phyloP scores from a whole-genome alignment of 2,888 invertebrate species.

The Phengaris arion region DNA sequence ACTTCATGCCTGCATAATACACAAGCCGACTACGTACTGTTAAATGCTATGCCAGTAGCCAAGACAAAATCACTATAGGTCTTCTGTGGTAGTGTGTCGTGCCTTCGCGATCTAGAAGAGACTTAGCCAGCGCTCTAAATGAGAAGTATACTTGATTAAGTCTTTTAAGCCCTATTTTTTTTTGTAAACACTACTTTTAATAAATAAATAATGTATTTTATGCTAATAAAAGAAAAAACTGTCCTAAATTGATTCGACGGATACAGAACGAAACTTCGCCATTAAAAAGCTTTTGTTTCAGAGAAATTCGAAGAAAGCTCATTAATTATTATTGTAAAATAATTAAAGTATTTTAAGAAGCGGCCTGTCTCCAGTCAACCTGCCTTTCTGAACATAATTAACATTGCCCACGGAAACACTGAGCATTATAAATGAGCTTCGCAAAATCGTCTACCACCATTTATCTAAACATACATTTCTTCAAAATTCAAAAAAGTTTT shows the following conservation, averaged over 20 bases:
- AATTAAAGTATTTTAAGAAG: constrained; percentile 61
- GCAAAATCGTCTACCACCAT: constrained; percentile 28
- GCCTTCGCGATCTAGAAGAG: too few species aligned
- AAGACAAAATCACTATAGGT: not conserved
- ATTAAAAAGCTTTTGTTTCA: constrained; percentile 29
- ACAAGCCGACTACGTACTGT: not conserved
- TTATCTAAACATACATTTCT: constrained; percentile 22
- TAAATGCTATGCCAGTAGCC: not conserved
- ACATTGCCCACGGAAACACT: constrained; percentile 58
- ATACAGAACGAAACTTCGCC: constrained; percentile 1
- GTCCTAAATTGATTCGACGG: constrained; percentile 9
- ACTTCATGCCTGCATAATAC: not conserved
- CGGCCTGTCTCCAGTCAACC: constrained; percentile 50
- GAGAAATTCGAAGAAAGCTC: constrained; percentile 40
- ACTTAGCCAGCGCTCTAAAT: too few species aligned
- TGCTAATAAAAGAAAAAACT: not conserved
- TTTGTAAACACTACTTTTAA: not conserved
- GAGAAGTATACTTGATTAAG: too few species aligned
- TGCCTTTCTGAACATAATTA: constrained; percentile 66
- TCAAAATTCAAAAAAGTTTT: constrained; percentile 8
- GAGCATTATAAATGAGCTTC: constrained; percentile 59
- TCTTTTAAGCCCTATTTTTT: too few species aligned
- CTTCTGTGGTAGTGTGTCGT: not conserved
- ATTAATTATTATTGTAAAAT: constrained; percentile 57
- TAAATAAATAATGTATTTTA: not conserved